Base-by-base conservation (phyloP, 1,140 invertebrate genomes). In the Schlechtendalia chinensis region DNA sequence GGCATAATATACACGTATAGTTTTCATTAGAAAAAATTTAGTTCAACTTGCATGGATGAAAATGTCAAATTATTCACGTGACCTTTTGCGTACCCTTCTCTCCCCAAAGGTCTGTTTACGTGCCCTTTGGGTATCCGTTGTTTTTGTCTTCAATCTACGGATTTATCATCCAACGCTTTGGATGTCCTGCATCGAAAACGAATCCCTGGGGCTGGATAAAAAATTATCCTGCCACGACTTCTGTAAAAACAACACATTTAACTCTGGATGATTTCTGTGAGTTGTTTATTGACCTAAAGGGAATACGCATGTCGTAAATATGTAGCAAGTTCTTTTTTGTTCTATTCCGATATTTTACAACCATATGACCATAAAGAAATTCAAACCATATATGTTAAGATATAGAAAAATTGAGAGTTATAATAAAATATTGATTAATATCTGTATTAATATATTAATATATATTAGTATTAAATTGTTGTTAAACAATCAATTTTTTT, bases 41-140 rank as follows among this genome's bases (percentile, higher is more conserved):
- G 3, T 59, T 77, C 1, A 1, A 39, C 74, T 69, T 27, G 45
- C 24, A 58, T 59, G 56, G 29, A 77, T 59, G 39, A 50, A 77
- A 61, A 77, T 77, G 56, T 77, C 56, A 47, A 59, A 58, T 59
- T 59, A 50, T 50, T 59, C 32, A 45, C 24, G n/a, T 47, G 32
- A 56, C 72, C 32, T 56, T 56, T 59, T 39, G 16, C 10, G 32
- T 47, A 77, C 19, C n/a, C 32, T 45, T 27, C 56, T 24, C 58
- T 47, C 29, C 16, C 56, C 56, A 61, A 77, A 59, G 16, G 58
- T 79, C 39, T 61, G 19, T 61, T 47, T 63, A 50, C 45, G 39
- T 79, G 58, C 58, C 75, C 58, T 79, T 63, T 79, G 75, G 75
- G 14, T 61, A 77, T 59, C 27, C 39, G 54, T 14, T n/a, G 32